phyloP scores from a whole-genome alignment of 2,113 vertebrate species.

The Lipophrys pholis region DNA sequence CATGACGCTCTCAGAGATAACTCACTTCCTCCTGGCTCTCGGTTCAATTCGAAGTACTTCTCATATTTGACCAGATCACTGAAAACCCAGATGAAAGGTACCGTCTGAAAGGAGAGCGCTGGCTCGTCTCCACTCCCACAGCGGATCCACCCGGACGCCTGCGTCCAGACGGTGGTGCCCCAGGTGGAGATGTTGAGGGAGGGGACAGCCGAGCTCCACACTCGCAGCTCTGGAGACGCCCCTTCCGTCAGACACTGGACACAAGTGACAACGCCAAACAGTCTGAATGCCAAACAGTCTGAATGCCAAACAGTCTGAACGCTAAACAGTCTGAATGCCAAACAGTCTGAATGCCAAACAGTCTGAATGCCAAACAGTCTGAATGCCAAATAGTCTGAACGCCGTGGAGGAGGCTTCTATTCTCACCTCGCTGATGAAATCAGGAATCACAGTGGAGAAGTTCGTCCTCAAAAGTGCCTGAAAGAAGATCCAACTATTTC shows the following conservation, averaged over 20 bases:
- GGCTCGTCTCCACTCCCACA: conserved; percentile 9
- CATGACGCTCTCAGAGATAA: too few species aligned
- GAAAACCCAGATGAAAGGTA: conserved; percentile 1
- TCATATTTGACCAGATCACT: too few species aligned
- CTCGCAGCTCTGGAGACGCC: conserved; percentile 71
- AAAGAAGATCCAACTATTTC: conserved; percentile 38
- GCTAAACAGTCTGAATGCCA: too few species aligned
- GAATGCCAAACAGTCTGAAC: too few species aligned
- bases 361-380: too few species aligned
- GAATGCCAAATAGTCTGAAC: too few species aligned
- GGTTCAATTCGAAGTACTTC: too few species aligned
- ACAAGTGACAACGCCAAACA: conserved; percentile 16
- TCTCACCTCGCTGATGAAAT: conserved; percentile 73
- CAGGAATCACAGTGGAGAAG: conserved; percentile 55
- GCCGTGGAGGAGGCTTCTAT: background rate
- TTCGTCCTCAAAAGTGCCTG: conserved; percentile 77
- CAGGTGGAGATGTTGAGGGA: conserved; percentile 72
- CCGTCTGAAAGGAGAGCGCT: conserved; percentile 83
- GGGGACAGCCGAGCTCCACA: conserved; percentile 81
- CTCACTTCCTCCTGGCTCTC: too few species aligned
- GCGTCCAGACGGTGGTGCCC: conserved; percentile 69
- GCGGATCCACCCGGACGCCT: conserved; percentile 72
- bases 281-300: too few species aligned
- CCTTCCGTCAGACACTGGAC: conserved; percentile 70
- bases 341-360: too few species aligned